Base-by-base conservation (phyloP, 2,797 vertebrate species). In the Gila robusta region DNA sequence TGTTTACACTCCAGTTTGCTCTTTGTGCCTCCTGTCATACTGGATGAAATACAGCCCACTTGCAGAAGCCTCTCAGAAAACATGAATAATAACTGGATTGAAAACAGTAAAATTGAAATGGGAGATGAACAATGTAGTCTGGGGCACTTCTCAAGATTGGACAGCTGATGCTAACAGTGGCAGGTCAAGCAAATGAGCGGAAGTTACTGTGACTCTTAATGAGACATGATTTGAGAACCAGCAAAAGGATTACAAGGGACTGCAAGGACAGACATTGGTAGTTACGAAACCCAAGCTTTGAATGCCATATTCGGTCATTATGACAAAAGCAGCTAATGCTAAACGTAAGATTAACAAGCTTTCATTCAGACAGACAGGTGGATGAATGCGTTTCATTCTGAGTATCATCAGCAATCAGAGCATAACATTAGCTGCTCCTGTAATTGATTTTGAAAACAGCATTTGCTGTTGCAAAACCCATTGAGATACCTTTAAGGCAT, bases 41-140 rank as follows among this genome's bases (percentile, higher is more conserved):
- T 52, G 11, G 35, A 54, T 39, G 23, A 77, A 76, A 52, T 39
- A 23, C 19, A 74, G n/a, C 21, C 37, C 17, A 44, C 62, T 81
- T 69, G 64, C 28, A 77, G 12, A 66, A 67, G 32, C 47, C 47
- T 39, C 62, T 69, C 73, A 69, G 35, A 84, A 69, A 66, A 70
- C 26, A 59, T 12, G 12, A 85, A 59, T 59, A 59, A 71, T 56
- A 84, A 70, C 37, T 78, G 49, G 7, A 79, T 66, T 19, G 21
- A 23, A 37, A 64, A 71, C 17, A 64, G 56, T 37, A 47, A 11
- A 66, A 52, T 9, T 76, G n/a, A 35, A 23, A 47, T 32, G 23
- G 19, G 12, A 26, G 23, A 77, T 69, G 44, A 78, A n/a, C 49
- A 21, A 21, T 67, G 64, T 41, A 44, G 83, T 56, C 32, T 79